Conservation (phyloP, 2,888 invertebrate genomes). For the Pimpla rufipes region DNA sequence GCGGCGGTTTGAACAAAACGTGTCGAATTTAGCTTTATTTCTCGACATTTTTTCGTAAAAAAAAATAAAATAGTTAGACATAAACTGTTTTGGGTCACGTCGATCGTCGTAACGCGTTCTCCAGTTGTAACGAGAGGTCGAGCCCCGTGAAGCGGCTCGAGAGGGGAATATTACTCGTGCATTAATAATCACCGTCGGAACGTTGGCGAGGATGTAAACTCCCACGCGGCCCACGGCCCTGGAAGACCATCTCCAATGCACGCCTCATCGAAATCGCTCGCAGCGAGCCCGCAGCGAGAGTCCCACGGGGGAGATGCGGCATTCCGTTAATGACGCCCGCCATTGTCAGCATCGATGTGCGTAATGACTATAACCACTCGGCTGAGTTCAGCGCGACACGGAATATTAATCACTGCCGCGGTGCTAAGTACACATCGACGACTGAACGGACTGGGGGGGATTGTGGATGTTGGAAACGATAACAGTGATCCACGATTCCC, state of each 20-base stretch:
- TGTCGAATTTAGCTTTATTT: too few relatives aligned
- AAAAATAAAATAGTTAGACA: neutral
- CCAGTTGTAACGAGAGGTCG: neutral
- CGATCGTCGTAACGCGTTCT: neutral
- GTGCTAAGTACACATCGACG: slow-evolving; percentile 10
- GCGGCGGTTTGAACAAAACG: too few relatives aligned
- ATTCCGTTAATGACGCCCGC: slow-evolving; percentile 46
- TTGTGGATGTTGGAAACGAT: slow-evolving; percentile 11
- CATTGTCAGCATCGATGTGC: slow-evolving; percentile 51
- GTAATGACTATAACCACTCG: slow-evolving; percentile 48
- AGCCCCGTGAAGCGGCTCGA: neutral
- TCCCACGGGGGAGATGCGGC: slow-evolving; percentile 20
- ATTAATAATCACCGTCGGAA: slow-evolving; percentile 12
- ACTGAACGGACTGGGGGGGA: too few relatives aligned
- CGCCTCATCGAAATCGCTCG: slow-evolving; percentile 21
- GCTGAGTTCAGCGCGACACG: slow-evolving; percentile 20
- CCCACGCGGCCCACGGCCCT: slow-evolving; percentile 19
- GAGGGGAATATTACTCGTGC: slow-evolving; percentile 8
- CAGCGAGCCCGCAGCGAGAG: neutral
- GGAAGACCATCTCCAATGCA: slow-evolving; percentile 36
- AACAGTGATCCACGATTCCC: slow-evolving; percentile 13
- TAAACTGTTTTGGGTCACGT: neutral
- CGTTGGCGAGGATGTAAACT: slow-evolving; percentile 8
- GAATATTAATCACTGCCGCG: slow-evolving; percentile 57
- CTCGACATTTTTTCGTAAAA: neutral